Evolutionary conservation across 2,797 vertebrate genomes (phyloP), one percentile per base, ranked within the genome.

Genomic region (Pygocentrus nattereri): DNA sequence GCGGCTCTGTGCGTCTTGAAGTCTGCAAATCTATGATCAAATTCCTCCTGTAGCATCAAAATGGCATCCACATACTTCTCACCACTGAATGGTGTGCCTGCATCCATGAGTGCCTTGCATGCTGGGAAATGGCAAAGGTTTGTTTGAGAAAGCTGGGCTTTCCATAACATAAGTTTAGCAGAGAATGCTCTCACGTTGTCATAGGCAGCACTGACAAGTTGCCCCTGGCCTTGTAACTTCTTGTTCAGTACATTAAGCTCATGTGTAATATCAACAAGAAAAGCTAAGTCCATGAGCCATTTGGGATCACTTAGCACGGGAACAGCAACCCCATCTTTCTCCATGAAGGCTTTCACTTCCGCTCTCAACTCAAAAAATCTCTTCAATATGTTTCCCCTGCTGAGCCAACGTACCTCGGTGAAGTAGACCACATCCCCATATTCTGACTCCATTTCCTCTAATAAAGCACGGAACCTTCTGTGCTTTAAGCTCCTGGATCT

Each of bases 151-250:
- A 85, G 68, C 52, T 85, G 84, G 68, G 81, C 54, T 80, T 82
- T 82, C 78, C 78, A 78, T 68, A 83, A 67, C 30, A 59, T 25
- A 54, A 74, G 74, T 72, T 85, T 85, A 67, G 74, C 78, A 47
- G 64, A 81, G 78, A 86, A 84, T 70, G 80, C 85, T 67, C 54
- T 82, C n/a, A n/a, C n/a, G n/a, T n/a, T n/a, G n/a, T n/a, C n/a
- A n/a, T n/a, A n/a, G n/a, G n/a, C n/a, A n/a, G n/a, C 73, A 74
- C 58, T 85, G 75, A 76, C 82, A 87, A 82, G 78, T 70, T 73
- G 84, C 1, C 30, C 52, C 21, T 54, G 52, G 19, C 71, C 50
- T 73, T 73, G 50, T 38, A 73, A 34, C 72, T 74, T 62, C 25
- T 62, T 59, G 21, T 74, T 74, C 30, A 58, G 52, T 74, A 74